Evolutionary conservation across 2,888 invertebrate genomes (phyloP), one percentile per base, ranked within the genome.

Genomic region (Tricholauxania praeusta): DNA sequence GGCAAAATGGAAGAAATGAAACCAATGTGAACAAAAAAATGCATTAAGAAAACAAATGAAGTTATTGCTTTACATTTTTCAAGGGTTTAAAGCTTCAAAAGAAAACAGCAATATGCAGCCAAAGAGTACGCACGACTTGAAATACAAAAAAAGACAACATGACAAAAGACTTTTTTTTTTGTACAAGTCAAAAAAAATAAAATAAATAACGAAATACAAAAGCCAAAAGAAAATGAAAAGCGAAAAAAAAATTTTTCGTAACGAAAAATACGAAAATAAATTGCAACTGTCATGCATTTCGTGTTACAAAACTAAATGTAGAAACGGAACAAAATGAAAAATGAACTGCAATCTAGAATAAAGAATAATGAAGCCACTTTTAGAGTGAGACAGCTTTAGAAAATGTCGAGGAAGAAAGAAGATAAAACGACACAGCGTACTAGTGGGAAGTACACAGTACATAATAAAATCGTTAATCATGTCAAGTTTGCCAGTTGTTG

Each of bases 381-480:
- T 12, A 22, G 48, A 64, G 28, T n/a, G 12, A 51, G 28, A 51
- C 14, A 19, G 5, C 22, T 19, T 14, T 47, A 49, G 12, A 19
- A 22, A 64, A 64, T 10, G 39, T 39, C 53, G 66, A 10, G n/a
- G 28, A 49, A 67, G 66, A 32, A 19, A 32, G 22, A 22, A 32
- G 28, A 12, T 3, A 19, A 28, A 22, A 28, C 28, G 51, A 28
- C 49, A 14, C 12, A 5, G 8, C 51, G 52, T 49, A 17, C 39
- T 66, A 39, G 17, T 17, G 12, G 53, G 8, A 49, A 59, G 60
- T 69, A 72, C 66, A 79, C 80, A 59, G 60, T 69, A 72, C 66
- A 79, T 81, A 77, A 79, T 78, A 78, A 77, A 77, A 77, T 79
- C 79, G 79, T 82, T 81, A 82, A 82, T 82, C 82, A 81, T 77